These are phyloP conservation scores for Perizoma affinitatum DNA, from an alignment of 2,888 invertebrate genomes.

Conservation along the genomic window DNA sequence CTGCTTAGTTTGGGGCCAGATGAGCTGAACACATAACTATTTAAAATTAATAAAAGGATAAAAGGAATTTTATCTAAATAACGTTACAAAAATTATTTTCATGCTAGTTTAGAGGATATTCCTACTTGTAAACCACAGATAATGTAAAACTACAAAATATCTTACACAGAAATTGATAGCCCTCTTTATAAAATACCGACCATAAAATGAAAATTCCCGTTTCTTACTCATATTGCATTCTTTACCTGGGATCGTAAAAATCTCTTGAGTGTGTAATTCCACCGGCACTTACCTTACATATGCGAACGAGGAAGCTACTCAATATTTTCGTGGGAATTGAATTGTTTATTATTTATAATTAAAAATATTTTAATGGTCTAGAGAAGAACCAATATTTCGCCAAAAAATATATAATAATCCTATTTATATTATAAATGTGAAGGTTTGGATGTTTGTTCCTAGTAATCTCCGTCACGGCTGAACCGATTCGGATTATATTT, in stretches of 20 bases:
- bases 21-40: too few relatives aligned
- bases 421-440: too few relatives aligned
- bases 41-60: too few relatives aligned
- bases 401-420: too few relatives aligned
- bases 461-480: too few relatives aligned
- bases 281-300: background rate
- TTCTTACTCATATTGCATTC: slow-evolving; percentile 13
- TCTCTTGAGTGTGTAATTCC: slow-evolving; percentile 11
- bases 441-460: too few relatives aligned
- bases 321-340: background rate
- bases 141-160: background rate
- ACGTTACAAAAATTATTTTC: background rate
- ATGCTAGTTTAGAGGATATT: background rate
- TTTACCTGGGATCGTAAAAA: slow-evolving; percentile 13
- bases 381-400: too few relatives aligned
- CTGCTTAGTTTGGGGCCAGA: too few relatives aligned
- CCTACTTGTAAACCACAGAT: too few relatives aligned
- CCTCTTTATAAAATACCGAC: slow-evolving; percentile 15
- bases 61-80: too few relatives aligned
- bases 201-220: slow-evolving; percentile 8
- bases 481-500: too few relatives aligned
- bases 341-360: background rate
- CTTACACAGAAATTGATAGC: background rate
- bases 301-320: background rate
- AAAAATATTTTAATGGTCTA: too few relatives aligned